Evolutionary conservation across 2,113 vertebrate genomes (phyloP).

Genomic region (Bostrychus sinensis): DNA sequence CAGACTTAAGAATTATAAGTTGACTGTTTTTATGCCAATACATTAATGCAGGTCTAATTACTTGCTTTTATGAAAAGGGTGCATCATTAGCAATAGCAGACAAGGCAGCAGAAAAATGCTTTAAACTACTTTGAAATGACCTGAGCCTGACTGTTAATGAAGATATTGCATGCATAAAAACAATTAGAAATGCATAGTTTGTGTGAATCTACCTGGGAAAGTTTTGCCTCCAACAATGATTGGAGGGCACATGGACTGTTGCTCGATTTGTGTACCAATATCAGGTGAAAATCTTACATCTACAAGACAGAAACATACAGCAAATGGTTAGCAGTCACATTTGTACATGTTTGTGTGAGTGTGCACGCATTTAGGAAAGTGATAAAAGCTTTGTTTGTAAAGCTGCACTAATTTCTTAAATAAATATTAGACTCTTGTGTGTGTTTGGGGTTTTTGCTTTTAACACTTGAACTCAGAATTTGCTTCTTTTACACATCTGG

Average conservation of each 20-base stretch:
- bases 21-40: too few species aligned
- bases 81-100: too few species aligned
- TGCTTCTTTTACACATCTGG: conserved; percentile 31
- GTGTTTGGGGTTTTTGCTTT: conserved; percentile 52
- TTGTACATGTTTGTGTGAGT: conserved; percentile 22
- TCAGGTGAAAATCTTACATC: conserved; percentile 82
- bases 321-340: conserved; percentile 15
- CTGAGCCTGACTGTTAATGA: background rate
- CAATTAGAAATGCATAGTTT: conserved; percentile 2
- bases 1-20: too few species aligned
- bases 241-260: conserved; percentile 79
- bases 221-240: conserved; percentile 81
- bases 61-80: too few species aligned
- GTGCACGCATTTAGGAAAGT: conserved; percentile 24
- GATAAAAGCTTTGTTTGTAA: conserved; percentile 73
- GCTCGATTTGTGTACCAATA: conserved; percentile 73
- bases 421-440: conserved; percentile 64
- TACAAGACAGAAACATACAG: conserved; percentile 64
- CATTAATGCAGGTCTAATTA: too few species aligned
- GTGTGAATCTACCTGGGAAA: conserved; percentile 82
- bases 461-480: conserved; percentile 53
- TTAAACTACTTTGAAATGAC: too few species aligned
- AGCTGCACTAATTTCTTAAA: conserved; percentile 70
- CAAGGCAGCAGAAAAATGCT: too few species aligned
- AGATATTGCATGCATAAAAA: background rate